Evolutionary conservation across 2,888 invertebrate species (phyloP), one percentile per base, ranked within the genome.

Genomic region (Criorhina ranunculi): DNA sequence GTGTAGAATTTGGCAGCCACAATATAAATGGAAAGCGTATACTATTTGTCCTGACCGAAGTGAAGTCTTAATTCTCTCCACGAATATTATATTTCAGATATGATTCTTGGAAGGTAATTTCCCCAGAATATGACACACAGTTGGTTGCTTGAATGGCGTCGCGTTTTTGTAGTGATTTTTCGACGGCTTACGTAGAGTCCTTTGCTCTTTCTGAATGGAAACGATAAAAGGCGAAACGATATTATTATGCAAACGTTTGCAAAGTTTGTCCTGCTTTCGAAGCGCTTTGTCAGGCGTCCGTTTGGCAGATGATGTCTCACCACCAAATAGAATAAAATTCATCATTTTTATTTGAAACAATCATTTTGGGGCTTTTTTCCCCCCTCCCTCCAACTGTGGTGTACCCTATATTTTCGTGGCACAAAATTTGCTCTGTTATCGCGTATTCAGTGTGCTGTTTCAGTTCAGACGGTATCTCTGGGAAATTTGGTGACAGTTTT

Each of bases 271-370:
- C n/a, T 31, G 17, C 19, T 31, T 40, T 31, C 12, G 49, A 53
- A 53, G 12, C 53, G 62, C 62, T 73, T 73, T 73, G 64, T 75
- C 64, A 75, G 75, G 64, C 57, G 75, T 75, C 66, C 49, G 35
- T 19, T 49, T 66, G 35, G 37, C n/a, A 24, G 44, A 57, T 35
- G 46, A 42, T 44, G 44, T 35, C 19, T 55, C 42, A 62, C 31
- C 53, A 42, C n/a, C 8, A 55, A 72, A 40, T 51, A 37, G 31
- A 29, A 72, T 60, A 17, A 15, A 72, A 72, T 60, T 53, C 72
- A 53, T 72, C 60, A 33, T 19, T 40, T 62, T 72, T 62, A 72
- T 73, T 64, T 73, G 29, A 64, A 73, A 73, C 62, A 73, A 62
- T 73, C 12, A 64, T 73, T 73, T 73, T 73, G 19, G 55, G 62